Evolutionary conservation across 2,113 vertebrate genomes (phyloP), one percentile per base, ranked within the genome.

Genomic region (Callipepla squamata): DNA sequence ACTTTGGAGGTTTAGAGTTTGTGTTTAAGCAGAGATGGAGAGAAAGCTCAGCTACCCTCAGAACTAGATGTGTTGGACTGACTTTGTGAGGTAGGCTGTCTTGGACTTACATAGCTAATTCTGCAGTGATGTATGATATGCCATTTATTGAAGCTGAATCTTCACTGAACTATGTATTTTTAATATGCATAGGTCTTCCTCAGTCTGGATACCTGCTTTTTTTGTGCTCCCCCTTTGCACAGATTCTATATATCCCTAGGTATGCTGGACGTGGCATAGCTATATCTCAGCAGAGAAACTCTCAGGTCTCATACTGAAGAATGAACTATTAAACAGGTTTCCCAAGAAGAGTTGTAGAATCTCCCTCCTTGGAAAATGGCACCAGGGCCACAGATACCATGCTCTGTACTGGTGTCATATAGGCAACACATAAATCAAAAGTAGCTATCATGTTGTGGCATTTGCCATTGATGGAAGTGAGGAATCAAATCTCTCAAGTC

Each of bases 371-470:
- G 36, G 36, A 38, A 62, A 48, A 50, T 40, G 26, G 20, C 17
- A 48, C 18, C 14, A 12, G n/a, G 34, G 34, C 20, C 22, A 65
- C 2, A 53, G 67, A 77, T 70, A 58, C 34, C 3, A 5, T 4
- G 51, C 6, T 74, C 6, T 1, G 30, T 25, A 58, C 9, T 7
- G 14, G 5, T 51, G 26, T 7, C 1, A 0, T 67, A 21, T 1
- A 51, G 22, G 10, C 4, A 5, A 28, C 9, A 12, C 19, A 16
- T 30, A 30, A 38, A 68, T 8, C 22, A 75, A 85, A 85, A 88
- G 13, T 9, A 4, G 2, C 23, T 68, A 21, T 58, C 19, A 16
- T 18, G 23, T 25, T 72, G 42, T 12, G 12, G 2, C 12, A 10
- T 32, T 34, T 63, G 21, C 7, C 8, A 73, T 18, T 36, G 34